Conservation (phyloP, 2,797 vertebrate species). For the Setipinna tenuifilis region DNA sequence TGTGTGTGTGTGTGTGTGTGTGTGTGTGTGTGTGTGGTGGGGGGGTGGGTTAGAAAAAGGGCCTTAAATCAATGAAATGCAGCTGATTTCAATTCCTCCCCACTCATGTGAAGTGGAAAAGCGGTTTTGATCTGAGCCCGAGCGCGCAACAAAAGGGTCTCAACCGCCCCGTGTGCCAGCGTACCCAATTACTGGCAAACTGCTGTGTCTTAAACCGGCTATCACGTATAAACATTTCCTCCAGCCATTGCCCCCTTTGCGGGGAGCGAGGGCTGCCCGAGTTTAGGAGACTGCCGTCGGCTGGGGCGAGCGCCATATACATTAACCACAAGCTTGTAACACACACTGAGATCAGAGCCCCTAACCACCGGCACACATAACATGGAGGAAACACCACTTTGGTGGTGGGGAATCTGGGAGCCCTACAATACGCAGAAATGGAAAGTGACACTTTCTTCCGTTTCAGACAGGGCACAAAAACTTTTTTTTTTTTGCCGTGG, state of each 20-base stretch:
- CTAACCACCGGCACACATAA: not conserved
- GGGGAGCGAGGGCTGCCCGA: constrained; percentile 42
- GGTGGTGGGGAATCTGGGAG: not conserved
- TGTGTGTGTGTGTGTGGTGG: constrained; percentile 24
- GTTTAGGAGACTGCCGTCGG: constrained; percentile 38
- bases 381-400: no score
- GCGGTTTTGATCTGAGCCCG: constrained; percentile 65
- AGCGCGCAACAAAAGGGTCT: constrained; percentile 66
- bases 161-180: constrained; percentile 57
- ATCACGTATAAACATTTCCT: constrained; percentile 68
- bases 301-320: constrained; percentile 6
- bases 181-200: constrained; percentile 73
- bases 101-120: constrained; percentile 74
- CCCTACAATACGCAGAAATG: not conserved
- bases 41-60: constrained; percentile 58
- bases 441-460: constrained; percentile 14
- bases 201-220: constrained; percentile 72
- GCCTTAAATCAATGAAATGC: constrained; percentile 78
- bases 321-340: constrained; percentile 18
- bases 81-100: constrained; percentile 82
- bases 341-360: constrained; percentile 5
- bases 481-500: not conserved
- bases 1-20: constrained; percentile 9
- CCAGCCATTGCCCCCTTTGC: constrained; percentile 56
- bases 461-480: not conserved